Base-by-base conservation (phyloP, 1,140 invertebrate genomes). In the Pantala flavescens region DNA sequence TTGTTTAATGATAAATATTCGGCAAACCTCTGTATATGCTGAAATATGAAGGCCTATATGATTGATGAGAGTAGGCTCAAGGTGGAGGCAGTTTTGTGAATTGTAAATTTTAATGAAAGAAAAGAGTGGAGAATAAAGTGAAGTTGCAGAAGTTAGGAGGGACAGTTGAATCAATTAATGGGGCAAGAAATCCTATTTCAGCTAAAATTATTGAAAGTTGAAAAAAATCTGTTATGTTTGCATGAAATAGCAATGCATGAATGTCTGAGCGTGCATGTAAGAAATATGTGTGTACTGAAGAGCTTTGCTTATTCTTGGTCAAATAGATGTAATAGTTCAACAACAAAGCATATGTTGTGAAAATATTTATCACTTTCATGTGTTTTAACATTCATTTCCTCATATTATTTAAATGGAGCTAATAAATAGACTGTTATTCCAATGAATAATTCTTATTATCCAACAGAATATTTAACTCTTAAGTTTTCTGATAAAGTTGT, bases 241-340 rank as follows among this genome's bases (percentile, higher is more conserved):
- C 49, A 63, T 63, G 49, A 63, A 63, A 63, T 63, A 63, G 49
- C n/a, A 63, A 16, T 21, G 49, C 49, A 63, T 63, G 49, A 63
- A 63, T 63, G 49, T 63, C 49, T 63, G 49, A 12, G 49, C n/a
- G 49, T 63, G 49, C n/a, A 63, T 63, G 49, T 63, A 16, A 19
- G 49, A 63, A 63, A 63, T 63, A 63, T 63, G 49, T 16, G 49
- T 63, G 49, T 63, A 21, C n/a, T 21, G n/a, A 21, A 7, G 3
- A 19, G 49, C 49, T 63, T 63, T 63, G 49, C 49, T 63, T 63
- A 63, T 63, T 63, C 14, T 63, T 63, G 16, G 16, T 19, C 49
- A 63, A 63, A 21, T 63, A 63, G 49, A 63, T 19, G n/a, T 63
- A 63, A 63, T 63, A 63, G 49, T 1, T 21, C 5, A 36, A 36